Evolutionary conservation across 2,888 invertebrate genomes (phyloP).

Genomic region (Drosophila prolongata): DNA sequence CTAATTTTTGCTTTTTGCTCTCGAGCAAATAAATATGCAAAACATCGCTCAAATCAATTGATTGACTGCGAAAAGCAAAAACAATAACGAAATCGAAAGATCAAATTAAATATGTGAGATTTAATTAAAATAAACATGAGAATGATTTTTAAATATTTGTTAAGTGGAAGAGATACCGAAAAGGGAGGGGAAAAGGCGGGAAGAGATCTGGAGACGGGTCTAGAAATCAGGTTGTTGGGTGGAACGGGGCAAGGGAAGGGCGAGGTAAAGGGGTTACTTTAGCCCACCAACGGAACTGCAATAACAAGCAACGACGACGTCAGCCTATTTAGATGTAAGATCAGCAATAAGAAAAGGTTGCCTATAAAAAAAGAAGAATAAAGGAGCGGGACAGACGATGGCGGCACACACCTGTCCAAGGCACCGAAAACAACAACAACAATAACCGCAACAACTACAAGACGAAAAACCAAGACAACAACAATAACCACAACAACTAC

Average conservation of each 20-base stretch:
- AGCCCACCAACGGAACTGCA: conserved; percentile 41
- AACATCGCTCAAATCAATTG: conserved; percentile 52
- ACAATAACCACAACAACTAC: neutral
- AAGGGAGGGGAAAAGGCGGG: neutral
- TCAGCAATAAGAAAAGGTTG: conserved; percentile 57
- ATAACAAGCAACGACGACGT: conserved; percentile 38
- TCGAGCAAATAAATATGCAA: conserved; percentile 43
- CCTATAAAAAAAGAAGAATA: conserved; percentile 30
- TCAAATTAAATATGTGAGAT: conserved; percentile 55
- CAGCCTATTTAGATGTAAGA: conserved; percentile 73
- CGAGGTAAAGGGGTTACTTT: neutral
- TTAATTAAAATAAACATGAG: conserved; percentile 74
- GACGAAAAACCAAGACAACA: conserved; percentile 1
- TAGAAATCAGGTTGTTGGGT: conserved; percentile 29
- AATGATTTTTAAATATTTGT: conserved; percentile 63
- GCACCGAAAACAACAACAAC: conserved; percentile 5
- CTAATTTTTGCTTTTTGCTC: conserved; percentile 51
- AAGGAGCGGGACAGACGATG: conserved; percentile 6
- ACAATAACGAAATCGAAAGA: conserved; percentile 36
- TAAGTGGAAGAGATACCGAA: conserved; percentile 35
- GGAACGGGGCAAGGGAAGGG: neutral
- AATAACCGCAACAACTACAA: neutral
- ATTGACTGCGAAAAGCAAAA: conserved; percentile 36
- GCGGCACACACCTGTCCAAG: conserved; percentile 65
- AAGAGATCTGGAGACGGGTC: conserved; percentile 30